Percentiles rank a stretch among this genome's conserved stretches.
These are phyloP conservation scores for Sander lucioperca DNA, from an alignment of 2,113 vertebrate species.

Conservation along the genomic window DNA sequence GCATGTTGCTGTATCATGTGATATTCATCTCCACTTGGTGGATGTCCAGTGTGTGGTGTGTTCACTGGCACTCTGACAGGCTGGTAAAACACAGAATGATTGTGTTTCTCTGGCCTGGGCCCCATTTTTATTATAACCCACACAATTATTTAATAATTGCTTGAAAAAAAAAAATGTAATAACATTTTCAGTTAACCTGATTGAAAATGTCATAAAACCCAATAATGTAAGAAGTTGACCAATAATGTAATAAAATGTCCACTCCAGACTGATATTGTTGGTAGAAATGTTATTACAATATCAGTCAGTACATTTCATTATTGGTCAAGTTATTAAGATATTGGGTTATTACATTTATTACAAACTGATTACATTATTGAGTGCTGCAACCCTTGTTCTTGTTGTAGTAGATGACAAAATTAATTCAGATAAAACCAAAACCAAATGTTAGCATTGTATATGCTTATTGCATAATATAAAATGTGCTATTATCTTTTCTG, in stretches of 20 bases:
- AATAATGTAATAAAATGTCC: no score
- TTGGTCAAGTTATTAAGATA: no score
- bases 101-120: neutral
- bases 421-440: neutral
- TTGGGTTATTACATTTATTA: no score
- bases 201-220: no score
- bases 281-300: no score
- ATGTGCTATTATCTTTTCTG: neutral
- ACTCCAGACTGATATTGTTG: no score
- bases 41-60: neutral
- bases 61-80: neutral
- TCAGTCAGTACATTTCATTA: no score
- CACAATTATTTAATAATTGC: no score
- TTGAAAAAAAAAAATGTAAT: no score
- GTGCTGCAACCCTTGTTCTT: neutral
- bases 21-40: conserved; percentile 4
- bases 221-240: no score
- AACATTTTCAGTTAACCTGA: no score
- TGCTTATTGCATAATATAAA: neutral
- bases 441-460: neutral
- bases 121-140: neutral
- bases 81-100: neutral
- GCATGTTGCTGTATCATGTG: conserved; percentile 15
- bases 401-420: neutral
- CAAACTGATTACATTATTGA: no score